Conservation (phyloP, 2,113 vertebrate genomes). For the Gila orcuttii region DNA sequence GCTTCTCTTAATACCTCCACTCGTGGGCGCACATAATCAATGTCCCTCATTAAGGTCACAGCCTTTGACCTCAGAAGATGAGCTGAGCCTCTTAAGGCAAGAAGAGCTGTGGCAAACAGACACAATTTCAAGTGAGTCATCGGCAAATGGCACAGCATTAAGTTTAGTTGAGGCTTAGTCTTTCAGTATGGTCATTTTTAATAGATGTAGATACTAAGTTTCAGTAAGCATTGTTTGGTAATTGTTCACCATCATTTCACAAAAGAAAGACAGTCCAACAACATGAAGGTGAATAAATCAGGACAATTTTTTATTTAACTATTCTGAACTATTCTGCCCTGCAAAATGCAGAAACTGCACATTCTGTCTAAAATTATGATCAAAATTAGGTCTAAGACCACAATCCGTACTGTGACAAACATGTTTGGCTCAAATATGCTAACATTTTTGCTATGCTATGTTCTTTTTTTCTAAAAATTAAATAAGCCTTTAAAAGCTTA, state of each 20-base stretch:
- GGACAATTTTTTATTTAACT: neutral
- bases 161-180: neutral
- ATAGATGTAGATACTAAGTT: neutral
- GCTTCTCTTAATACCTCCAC: conserved; percentile 67
- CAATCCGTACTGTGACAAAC: neutral
- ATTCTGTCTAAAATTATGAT: neutral
- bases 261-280: neutral
- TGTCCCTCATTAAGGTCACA: conserved; percentile 71
- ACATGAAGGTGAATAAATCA: neutral
- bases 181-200: neutral
- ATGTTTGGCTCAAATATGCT: neutral
- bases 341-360: neutral
- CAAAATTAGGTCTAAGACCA: neutral
- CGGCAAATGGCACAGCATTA: neutral
- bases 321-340: no score
- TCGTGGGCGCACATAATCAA: conserved; percentile 77
- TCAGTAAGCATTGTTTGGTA: neutral
- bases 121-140: neutral
- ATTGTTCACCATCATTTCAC: neutral
- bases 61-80: conserved; percentile 71
- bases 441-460: neutral
- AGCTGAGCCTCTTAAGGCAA: conserved; percentile 51
- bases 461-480: neutral
- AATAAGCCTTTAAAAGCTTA: neutral
- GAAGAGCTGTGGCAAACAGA: conserved; percentile 1